phyloP scores from a whole-genome alignment of 2,113 vertebrate genomes.

The Alces alces region DNA sequence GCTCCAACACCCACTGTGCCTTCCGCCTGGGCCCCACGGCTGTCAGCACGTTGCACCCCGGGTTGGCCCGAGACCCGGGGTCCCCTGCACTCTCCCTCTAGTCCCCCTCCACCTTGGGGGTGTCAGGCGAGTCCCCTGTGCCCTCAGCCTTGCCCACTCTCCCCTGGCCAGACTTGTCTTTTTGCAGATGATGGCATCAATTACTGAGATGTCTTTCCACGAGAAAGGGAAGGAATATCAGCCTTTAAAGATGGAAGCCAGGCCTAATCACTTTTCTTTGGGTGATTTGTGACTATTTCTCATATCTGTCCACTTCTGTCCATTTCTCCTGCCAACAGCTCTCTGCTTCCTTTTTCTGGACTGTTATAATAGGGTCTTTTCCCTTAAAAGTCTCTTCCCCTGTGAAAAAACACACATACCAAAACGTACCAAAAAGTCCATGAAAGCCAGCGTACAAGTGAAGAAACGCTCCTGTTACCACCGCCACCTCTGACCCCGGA shows the following conservation, averaged over 20 bases:
- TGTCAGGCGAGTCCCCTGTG: not conserved
- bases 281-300: not conserved
- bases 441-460: accelerated
- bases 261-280: not conserved
- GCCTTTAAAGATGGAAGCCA: not conserved
- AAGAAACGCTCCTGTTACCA: too few relatives aligned
- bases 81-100: too few relatives aligned
- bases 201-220: not conserved
- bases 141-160: not conserved
- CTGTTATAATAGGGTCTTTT: not conserved
- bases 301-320: not conserved
- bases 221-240: not conserved
- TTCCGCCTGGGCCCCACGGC: not conserved
- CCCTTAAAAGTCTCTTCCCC: not conserved
- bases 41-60: not conserved
- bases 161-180: too few relatives aligned
- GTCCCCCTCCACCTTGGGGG: not conserved
- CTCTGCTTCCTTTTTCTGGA: not conserved
- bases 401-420: not conserved
- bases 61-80: not conserved
- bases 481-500: not conserved
- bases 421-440: not conserved
- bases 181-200: not conserved
- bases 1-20: not conserved
- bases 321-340: not conserved